phyloP scores from a whole-genome alignment of 2,797 vertebrate species.

The Sitta carolinensis region DNA sequence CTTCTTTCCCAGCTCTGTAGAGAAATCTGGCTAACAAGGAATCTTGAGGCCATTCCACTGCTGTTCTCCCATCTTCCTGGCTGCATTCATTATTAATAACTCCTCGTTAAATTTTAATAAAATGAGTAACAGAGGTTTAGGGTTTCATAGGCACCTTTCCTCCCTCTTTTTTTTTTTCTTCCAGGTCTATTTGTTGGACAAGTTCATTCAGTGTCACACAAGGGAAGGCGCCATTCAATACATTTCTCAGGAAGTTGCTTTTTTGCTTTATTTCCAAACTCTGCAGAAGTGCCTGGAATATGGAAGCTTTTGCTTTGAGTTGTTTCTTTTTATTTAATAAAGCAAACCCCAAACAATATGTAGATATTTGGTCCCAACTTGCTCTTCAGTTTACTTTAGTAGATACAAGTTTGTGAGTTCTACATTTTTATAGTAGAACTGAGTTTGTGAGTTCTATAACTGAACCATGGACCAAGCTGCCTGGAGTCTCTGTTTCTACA shows the following conservation, averaged over 20 bases:
- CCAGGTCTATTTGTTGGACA: background rate
- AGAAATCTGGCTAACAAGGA: background rate
- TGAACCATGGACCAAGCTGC: background rate
- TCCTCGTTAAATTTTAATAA: slow-evolving; percentile 22
- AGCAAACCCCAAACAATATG: background rate
- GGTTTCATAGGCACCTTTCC: background rate
- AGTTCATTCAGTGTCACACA: background rate
- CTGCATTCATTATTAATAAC: slow-evolving; percentile 45
- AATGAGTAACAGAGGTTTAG: background rate
- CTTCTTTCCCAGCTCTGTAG: background rate
- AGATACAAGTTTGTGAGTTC: background rate
- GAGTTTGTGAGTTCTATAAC: background rate
- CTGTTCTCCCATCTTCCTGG: background rate
- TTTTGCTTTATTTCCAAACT: background rate
- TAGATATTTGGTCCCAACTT: background rate
- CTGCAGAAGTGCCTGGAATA: background rate
- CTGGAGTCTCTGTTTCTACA: background rate
- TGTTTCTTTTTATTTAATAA: background rate
- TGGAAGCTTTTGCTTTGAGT: background rate
- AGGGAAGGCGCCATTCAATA: accelerated
- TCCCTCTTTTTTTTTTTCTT: background rate
- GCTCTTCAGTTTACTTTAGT: background rate
- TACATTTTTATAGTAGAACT: background rate
- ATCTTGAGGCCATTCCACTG: background rate
- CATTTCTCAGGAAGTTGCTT: background rate